Evolutionary conservation across 2,888 invertebrate species (phyloP), one percentile per base, ranked within the genome.

Genomic region (Hedya salicella): DNA sequence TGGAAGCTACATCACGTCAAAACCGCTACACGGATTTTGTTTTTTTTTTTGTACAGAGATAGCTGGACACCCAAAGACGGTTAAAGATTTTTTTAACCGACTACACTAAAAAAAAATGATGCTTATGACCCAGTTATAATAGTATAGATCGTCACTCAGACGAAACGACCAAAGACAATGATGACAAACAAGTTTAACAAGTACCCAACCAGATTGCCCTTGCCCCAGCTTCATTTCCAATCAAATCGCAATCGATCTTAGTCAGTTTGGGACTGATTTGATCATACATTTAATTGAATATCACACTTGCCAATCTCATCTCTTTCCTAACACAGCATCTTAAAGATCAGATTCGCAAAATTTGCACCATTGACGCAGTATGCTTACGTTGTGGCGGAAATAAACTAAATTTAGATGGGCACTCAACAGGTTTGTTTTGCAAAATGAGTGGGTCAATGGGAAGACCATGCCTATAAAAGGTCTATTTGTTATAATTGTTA

Each of bases 351-450:
- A 40, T 54, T 54, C 2, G 39, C 1, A 30, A 2, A 40, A 4
- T 25, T 8, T 4, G 13, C 46, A n/a, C 16, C 9, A 30, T 40
- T 44, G 59, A 42, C 40, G 59, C 19, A 52, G 14, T 9, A n/a
- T 14, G 8, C 3, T 49, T 54, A 63, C 50, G 52, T 19, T 21
- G 8, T 40, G 42, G 44, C 9, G 30, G 32, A 56, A 40, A 56
- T 17, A 49, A 57, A 42, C 50, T 48, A 62, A 32, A 62, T 44
- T 52, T 30, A 44, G 40, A 17, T 30, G 6, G 19, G 14, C 21
- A 17, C 30, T 61, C 25, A 50, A 52, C 50, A 42, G 19, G 19
- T 44, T 44, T 42, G 61, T 42, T 61, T 61, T 30, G 36, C 50
- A 42, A 62, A 32, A 30, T 9, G 19, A 50, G 19, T 61, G 14